phyloP scores from a whole-genome alignment of 2,113 vertebrate genomes.

The Neolamprologus falcicula region DNA sequence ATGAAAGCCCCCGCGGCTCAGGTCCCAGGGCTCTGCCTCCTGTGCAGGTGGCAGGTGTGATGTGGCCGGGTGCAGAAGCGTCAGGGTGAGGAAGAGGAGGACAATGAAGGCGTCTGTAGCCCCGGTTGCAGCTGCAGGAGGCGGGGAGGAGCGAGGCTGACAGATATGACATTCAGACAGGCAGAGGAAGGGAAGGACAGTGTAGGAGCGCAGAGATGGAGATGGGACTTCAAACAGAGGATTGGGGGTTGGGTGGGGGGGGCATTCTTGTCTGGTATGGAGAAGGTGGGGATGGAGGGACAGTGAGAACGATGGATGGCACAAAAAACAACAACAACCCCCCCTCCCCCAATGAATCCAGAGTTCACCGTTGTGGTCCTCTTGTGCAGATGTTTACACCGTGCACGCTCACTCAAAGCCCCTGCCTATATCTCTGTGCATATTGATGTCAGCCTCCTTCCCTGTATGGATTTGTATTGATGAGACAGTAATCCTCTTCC shows the following conservation, averaged over 20 bases:
- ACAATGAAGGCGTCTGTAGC: slow-evolving; percentile 70
- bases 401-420: not conserved
- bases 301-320: slow-evolving; percentile 3
- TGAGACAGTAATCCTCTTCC: slow-evolving; percentile 69
- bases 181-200: slow-evolving; percentile 52
- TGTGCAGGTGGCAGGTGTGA: slow-evolving; percentile 76
- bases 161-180: slow-evolving; percentile 45
- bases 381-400: slow-evolving; percentile 26
- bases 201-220: slow-evolving; percentile 26
- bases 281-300: slow-evolving; percentile 11
- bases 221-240: slow-evolving; percentile 70
- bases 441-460: slow-evolving; percentile 55
- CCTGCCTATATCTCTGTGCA: slow-evolving; percentile 30
- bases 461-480: slow-evolving; percentile 63
- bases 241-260: slow-evolving; percentile 57
- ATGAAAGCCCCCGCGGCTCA: slow-evolving; percentile 55
- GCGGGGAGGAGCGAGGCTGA: slow-evolving; percentile 52
- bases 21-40: slow-evolving; percentile 34
- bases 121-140: slow-evolving; percentile 64
- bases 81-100: slow-evolving; percentile 46
- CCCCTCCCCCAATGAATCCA: not conserved
- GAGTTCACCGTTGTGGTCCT: not conserved
- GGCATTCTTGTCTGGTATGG: slow-evolving; percentile 65
- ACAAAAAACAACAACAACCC: not conserved
- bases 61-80: slow-evolving; percentile 58